Base-by-base conservation (phyloP, 2,113 vertebrate genomes). In the Acinonyx jubatus region DNA sequence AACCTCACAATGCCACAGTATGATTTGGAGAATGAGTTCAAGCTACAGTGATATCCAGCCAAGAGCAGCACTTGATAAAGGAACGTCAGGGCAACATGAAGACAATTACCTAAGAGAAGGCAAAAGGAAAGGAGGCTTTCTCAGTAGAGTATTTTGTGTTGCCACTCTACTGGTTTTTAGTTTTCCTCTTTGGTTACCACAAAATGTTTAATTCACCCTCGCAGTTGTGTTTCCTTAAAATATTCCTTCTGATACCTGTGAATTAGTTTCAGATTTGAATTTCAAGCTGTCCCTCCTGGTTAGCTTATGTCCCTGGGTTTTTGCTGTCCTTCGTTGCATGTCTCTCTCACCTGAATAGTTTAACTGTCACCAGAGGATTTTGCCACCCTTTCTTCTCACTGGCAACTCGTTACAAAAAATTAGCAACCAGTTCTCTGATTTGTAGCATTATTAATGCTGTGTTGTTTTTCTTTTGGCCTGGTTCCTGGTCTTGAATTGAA, bases 401-500 rank as follows among this genome's bases (percentile, higher is more conserved):
- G 63, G 45, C n/a, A 90, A 87, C n/a, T 93, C n/a, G 57, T 83
- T 52, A 25, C 19, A 91, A 91, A 88, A 88, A 76, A 8, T 27
- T 31, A 92, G 33, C 50, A 84, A 38, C 29, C 25, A 86, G 21
- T 38, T 48, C 14, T 57, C 18, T 3, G 21, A 3, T 4, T 25
- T 48, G 12, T 29, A 45, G 27, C 25, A 36, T 85, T 86, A 94
- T 89, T 79, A 65, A 80, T 52, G 48, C 15, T 96, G 89, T 10
- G 7, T 76, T 63, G 7, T 13, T 91, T 93, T 96, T 87, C 57
- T 63, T 83, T 97, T 87, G 82, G 15, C 61, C 73, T 73, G 13
- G 21, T 27, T 81, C 57, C 45, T 96, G 33, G 27, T 94, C 81
- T 91, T 57, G 27, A 63, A 71, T 84, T 81, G 25, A 96, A 94